Evolutionary conservation across 1,140 invertebrate species (phyloP).

Genomic region (Conus ventricosus): DNA sequence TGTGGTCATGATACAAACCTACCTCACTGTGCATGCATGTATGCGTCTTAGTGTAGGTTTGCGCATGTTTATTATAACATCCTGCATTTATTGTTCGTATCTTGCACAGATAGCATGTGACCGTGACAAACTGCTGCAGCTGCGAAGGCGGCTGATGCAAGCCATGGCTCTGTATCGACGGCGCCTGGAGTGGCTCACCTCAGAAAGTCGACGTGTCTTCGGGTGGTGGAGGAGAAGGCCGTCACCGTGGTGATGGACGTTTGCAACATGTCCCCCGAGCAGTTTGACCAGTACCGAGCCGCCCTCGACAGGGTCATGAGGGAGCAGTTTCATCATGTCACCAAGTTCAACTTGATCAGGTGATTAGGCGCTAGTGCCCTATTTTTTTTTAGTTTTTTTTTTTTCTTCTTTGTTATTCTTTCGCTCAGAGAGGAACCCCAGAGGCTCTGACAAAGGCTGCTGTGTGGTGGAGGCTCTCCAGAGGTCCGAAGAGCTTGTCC

Average conservation of each 20-base stretch:
- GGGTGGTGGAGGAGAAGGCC: constrained; percentile 71
- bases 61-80: no score
- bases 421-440: no score
- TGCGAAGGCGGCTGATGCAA: constrained; percentile 68
- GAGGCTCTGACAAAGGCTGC: no score
- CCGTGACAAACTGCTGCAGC: constrained; percentile 65
- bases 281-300: constrained; percentile 71
- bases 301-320: constrained; percentile 69
- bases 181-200: constrained; percentile 72
- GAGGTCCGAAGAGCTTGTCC: no score
- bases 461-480: no score
- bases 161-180: constrained; percentile 67
- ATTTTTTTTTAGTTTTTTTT: no score
- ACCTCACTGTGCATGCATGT: no score
- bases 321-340: constrained; percentile 71
- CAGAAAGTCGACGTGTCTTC: constrained; percentile 73
- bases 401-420: no score
- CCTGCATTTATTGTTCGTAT: no score
- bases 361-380: constrained; percentile 34
- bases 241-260: constrained; percentile 72
- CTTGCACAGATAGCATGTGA: constrained; percentile 61
- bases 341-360: constrained; percentile 74
- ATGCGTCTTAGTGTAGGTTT: no score
- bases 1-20: no score
- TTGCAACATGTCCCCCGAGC: constrained; percentile 67